Conservation (phyloP, 2,888 invertebrate genomes). For the Mythimna albipuncta region DNA sequence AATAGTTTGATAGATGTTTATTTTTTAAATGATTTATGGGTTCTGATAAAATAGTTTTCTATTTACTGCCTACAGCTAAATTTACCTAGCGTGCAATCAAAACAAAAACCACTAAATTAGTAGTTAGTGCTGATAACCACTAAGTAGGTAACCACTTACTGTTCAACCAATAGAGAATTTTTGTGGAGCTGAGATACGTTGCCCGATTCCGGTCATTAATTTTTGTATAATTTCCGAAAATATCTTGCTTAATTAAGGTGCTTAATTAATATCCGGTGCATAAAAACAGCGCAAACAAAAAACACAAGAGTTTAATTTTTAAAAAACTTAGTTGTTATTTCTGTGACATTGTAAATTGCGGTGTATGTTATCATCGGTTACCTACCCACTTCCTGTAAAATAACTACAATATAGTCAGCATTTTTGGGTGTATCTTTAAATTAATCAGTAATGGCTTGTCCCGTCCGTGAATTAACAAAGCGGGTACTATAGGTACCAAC, state of each 20-base stretch:
- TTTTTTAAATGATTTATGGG: slow-evolving; percentile 45
- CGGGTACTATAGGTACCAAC: no score
- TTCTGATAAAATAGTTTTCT: slow-evolving; percentile 17
- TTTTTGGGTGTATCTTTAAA: slow-evolving; percentile 18
- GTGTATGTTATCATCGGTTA: slow-evolving; percentile 18
- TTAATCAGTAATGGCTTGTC: slow-evolving; percentile 11
- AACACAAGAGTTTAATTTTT: not conserved
- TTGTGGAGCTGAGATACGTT: slow-evolving; percentile 1
- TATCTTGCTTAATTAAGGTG: slow-evolving; percentile 6
- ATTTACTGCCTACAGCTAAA: not conserved
- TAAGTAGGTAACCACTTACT: not conserved
- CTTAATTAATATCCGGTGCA: slow-evolving; percentile 6
- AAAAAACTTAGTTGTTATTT: not conserved
- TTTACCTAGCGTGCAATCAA: not conserved
- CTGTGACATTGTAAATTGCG: slow-evolving; percentile 24
- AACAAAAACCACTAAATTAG: not conserved
- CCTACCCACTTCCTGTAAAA: slow-evolving; percentile 27
- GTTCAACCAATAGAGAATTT: not conserved
- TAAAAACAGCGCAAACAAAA: slow-evolving; percentile 8
- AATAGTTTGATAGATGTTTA: slow-evolving; percentile 29
- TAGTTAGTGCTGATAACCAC: not conserved
- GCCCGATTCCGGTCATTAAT: slow-evolving; percentile 25
- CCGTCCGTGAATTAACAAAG: not conserved
- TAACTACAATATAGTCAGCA: slow-evolving; percentile 12
- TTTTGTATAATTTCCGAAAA: slow-evolving; percentile 28